Base-by-base conservation (phyloP, 2,113 vertebrate species). In the Electrona antarctica region DNA sequence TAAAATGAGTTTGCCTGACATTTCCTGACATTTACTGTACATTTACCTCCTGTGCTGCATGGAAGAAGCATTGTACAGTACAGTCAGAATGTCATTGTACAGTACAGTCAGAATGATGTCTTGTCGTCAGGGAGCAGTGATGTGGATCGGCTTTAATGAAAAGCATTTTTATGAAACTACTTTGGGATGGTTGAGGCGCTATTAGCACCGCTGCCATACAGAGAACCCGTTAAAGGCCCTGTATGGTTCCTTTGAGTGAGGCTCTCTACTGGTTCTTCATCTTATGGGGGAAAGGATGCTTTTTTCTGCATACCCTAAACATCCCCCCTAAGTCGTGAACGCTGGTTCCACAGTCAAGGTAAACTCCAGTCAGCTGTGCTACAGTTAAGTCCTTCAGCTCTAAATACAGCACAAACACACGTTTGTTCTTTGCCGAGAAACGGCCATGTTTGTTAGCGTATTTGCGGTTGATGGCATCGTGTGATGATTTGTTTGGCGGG, bases 361-460 rank as follows among this genome's bases (percentile, higher is more conserved):
- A 57, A 57, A 7, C 64, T 50, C 56, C 6, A 3, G 67, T 56
- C 29, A 56, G 15, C 45, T 21, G 50, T 58, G 87, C 86, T 76
- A 33, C 72, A 60, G 77, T 78, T 83, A 77, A 85, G 57, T 67
- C 79, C 64, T 66, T 48, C 15, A 47, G 77, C 78, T 79, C n/a
- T 71, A 12, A 54, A 41, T 41, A 41, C 33, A 41, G 60, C 45
- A 87, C 80, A 81, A 82, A 79, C 7, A 2, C 15, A 56, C 78
- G 63, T 1, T 89, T 88, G 76, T 88, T 88, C 60, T 59, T 52
- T 7, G 48, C 71, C 56, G 79, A 47, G 4, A 48, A 62, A 50
- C 28, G 7, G 49, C 75, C 49, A 47, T 70, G 52, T 60, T 49
- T 2, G 3, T 10, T 60, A 14, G 33, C 51, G 9, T 75, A 82